Conservation (phyloP, 2,888 invertebrate genomes). For the Orchesella flavescens region DNA sequence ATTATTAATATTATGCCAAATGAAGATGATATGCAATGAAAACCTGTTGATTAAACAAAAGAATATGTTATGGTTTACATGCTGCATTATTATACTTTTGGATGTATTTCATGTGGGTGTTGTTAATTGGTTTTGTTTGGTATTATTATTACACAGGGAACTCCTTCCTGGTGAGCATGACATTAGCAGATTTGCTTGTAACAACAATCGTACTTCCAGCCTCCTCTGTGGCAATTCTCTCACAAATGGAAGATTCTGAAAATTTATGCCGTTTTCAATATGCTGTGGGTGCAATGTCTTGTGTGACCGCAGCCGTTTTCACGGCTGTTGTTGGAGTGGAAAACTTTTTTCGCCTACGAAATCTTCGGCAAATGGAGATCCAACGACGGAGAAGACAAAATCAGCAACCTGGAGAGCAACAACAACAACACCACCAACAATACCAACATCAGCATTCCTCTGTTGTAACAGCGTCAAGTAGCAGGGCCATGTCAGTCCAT, state of each 20-base stretch:
- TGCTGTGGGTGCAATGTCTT: constrained; percentile 73
- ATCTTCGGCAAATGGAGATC: constrained; percentile 62
- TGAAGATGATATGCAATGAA: no score
- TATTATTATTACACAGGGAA: constrained; percentile 77
- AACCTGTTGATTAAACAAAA: constrained; percentile 6
- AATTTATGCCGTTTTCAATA: constrained; percentile 76
- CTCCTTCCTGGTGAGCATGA: constrained; percentile 82
- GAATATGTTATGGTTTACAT: not conserved
- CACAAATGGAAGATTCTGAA: constrained; percentile 75
- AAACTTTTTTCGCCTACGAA: constrained; percentile 70
- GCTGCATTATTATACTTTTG: no score
- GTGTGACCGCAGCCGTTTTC: constrained; percentile 69
- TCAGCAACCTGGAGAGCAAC: constrained; percentile 45
- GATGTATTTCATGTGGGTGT: no score
- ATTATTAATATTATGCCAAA: no score
- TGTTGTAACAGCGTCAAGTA: not conserved
- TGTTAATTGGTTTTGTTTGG: no score
- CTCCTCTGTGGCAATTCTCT: constrained; percentile 80
- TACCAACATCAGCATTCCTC: constrained; percentile 22
- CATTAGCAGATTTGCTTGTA: constrained; percentile 82
- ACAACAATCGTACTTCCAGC: constrained; percentile 82
- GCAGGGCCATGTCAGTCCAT: constrained; percentile 21
- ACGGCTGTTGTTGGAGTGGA: constrained; percentile 69
- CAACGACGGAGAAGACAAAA: constrained; percentile 49
- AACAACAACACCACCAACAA: constrained; percentile 8